phyloP scores from a whole-genome alignment of 2,797 vertebrate species.

The Parambassis ranga region DNA sequence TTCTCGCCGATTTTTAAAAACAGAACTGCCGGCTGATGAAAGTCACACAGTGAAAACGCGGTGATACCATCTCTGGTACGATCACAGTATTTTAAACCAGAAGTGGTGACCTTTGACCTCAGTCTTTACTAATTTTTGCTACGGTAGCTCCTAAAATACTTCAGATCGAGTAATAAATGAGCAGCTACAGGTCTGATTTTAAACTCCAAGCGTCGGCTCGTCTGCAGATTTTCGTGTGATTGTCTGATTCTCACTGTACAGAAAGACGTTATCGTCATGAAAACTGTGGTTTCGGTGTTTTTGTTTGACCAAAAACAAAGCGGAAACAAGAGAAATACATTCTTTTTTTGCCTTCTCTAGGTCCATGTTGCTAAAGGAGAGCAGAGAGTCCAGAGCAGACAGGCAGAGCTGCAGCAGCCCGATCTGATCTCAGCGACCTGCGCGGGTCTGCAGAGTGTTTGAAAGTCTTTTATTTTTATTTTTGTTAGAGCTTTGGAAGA shows the following conservation, averaged over 20 bases:
- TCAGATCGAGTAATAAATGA: conserved; percentile 10
- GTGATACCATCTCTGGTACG: conserved; percentile 46
- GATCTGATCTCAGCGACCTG: neutral
- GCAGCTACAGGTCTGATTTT: conserved; percentile 27
- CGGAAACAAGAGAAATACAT: conserved; percentile 66
- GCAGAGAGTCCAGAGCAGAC: conserved; percentile 22
- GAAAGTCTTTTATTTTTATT: conserved; percentile 12
- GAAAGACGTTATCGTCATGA: conserved; percentile 9
- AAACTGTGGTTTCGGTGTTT: no score
- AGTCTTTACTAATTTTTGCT: conserved; percentile 27
- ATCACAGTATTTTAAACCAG: conserved; percentile 48
- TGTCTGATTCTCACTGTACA: conserved; percentile 65
- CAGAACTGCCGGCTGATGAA: conserved; percentile 7
- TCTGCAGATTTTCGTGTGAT: conserved; percentile 64
- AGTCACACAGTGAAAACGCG: conserved; percentile 44
- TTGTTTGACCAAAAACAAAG: conserved; percentile 26
- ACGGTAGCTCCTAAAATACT: conserved; percentile 39
- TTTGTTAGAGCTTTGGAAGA: conserved; percentile 22
- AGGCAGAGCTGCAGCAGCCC: neutral
- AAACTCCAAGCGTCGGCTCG: conserved; percentile 31
- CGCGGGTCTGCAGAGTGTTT: neutral
- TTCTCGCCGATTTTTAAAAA: conserved; percentile 38
- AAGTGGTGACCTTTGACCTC: conserved; percentile 35
- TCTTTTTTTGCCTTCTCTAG: conserved; percentile 44
- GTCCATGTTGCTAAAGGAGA: conserved; percentile 53